Base-by-base conservation (phyloP, 92 coral and sea anemone species). In the Epizoanthus scotinus region DNA sequence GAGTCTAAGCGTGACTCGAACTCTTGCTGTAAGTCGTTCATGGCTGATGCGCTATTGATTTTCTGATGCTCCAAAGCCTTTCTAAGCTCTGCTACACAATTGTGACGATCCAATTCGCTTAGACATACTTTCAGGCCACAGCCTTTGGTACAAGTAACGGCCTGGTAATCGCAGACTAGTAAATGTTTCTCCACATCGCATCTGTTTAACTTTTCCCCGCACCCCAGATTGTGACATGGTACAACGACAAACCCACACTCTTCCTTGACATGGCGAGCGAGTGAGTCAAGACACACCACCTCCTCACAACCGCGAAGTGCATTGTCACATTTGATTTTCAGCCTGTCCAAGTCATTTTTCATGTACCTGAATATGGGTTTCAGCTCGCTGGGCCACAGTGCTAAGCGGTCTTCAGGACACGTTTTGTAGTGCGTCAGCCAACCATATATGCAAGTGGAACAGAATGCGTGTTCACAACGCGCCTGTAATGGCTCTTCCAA, bases 391-490 rank as follows among this genome's bases (percentile, higher is more conserved):
- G 94, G 97, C 98, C 97, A 91, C 12, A 94, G 85, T 25, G 89
- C 77, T 26, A 87, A 86, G n/a, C 94, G 91, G 26, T 92, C 95
- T 77, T 89, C 96, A 7, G 98, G 97, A 59, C 98, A 94, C 19
- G 91, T 85, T 67, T 91, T 90, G 84, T 90, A 89, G 86, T 94
- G 93, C 3, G 93, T 88, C 6, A 94, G 79, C 97, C 97, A 93
- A 21, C 91, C 90, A 50, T 88, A 85, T 7, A 89, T 87, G 75
- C 97, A 93, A 12, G 90, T 50, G 10, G 91, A 87, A 71, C 98
- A 94, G 66, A 82, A 94, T n/a, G 97, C 82, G 67, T 94, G 98
- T 59, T 94, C 95, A 63, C 97, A 90, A 0, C 94, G 98, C 21
- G 93, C 94, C 62, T 88, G 89, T 14, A 94, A 36, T 0, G 98